Conservation (phyloP, 2,113 vertebrate genomes). For the Sterrhoptilus dennistouni region DNA sequence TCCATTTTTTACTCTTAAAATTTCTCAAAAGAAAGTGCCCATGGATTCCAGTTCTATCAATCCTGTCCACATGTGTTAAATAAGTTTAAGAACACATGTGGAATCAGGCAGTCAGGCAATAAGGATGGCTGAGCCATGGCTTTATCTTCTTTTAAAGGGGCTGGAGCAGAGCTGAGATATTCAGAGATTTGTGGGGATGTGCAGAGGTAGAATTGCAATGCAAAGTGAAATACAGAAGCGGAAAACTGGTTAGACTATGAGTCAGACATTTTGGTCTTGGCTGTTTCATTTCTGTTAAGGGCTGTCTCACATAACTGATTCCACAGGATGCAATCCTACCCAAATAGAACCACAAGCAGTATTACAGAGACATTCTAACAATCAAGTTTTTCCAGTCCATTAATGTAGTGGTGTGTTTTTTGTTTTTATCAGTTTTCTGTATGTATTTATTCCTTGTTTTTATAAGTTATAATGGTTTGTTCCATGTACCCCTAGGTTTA, state of each 20-base stretch:
- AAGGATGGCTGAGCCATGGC: neutral
- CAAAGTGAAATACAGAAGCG: neutral
- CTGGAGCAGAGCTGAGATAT: neutral
- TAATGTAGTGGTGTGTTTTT: no score
- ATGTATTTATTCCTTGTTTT: no score
- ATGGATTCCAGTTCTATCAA: neutral
- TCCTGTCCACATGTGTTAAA: neutral
- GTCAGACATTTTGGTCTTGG: neutral
- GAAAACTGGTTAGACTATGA: neutral
- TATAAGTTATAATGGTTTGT: no score
- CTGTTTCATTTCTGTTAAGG: neutral
- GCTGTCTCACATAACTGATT: neutral
- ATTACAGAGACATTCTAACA: neutral
- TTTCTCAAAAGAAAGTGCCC: neutral
- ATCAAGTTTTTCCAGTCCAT: neutral
- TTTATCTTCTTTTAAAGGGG: neutral
- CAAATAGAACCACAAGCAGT: neutral
- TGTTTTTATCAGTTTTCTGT: no score
- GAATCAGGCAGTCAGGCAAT: neutral
- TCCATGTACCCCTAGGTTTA: no score
- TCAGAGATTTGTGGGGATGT: neutral
- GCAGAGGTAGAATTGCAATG: neutral
- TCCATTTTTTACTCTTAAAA: neutral
- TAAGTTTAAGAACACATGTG: neutral
- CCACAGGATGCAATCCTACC: neutral